phyloP scores from a whole-genome alignment of 2,113 vertebrate species.

The Thunnus maccoyii region DNA sequence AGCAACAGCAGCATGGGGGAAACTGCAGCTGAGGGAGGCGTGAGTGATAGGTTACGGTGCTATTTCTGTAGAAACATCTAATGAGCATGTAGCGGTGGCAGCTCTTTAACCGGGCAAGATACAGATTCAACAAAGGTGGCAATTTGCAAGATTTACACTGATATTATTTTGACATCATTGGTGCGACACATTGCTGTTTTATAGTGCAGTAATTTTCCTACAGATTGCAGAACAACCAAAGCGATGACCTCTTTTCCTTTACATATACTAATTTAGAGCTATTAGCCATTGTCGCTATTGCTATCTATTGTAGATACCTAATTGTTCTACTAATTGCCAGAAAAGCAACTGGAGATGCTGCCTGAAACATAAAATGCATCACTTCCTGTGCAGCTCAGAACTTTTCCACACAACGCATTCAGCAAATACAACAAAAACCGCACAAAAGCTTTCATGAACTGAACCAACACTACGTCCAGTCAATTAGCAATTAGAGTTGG shows the following conservation, averaged over 20 bases:
- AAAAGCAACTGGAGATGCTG: not conserved
- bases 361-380: not conserved
- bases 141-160: conserved; percentile 22
- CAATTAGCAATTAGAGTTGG: too few relatives aligned
- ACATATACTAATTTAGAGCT: not conserved
- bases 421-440: not conserved
- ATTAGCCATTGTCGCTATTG: not conserved
- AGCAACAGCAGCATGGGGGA: not conserved
- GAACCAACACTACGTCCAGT: not conserved
- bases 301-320: not conserved
- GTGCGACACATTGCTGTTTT: not conserved
- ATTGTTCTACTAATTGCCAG: not conserved
- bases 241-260: not conserved
- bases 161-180: conserved; percentile 20
- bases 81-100: conserved; percentile 58
- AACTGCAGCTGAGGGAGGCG: conserved; percentile 29
- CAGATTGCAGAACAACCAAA: not conserved
- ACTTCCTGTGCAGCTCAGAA: not conserved
- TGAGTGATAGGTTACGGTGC: conserved; percentile 47
- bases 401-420: not conserved
- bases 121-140: conserved; percentile 16
- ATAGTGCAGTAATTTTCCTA: not conserved
- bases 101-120: conserved; percentile 25
- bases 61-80: conserved; percentile 64
- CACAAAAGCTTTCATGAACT: not conserved